Evolutionary conservation across 2,888 invertebrate species (phyloP).

Genomic region (Stramonita haemastoma): DNA sequence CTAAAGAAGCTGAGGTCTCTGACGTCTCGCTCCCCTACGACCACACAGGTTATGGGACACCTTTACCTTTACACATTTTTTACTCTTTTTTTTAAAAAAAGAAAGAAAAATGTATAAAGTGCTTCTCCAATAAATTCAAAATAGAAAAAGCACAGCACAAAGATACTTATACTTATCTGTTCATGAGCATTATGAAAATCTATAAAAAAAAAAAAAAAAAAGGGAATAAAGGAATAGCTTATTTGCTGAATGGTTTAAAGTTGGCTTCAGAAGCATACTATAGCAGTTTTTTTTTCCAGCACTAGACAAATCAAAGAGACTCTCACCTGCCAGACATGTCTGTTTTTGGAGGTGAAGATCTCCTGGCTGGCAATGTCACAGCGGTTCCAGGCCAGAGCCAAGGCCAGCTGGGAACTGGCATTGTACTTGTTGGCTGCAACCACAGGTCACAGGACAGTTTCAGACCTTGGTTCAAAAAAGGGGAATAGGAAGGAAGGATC

Average conservation of each 20-base stretch:
- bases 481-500: too few relatives aligned
- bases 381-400: slow-evolving; percentile 76
- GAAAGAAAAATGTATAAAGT: too few relatives aligned
- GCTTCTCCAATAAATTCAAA: too few relatives aligned
- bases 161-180: too few relatives aligned
- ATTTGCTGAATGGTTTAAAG: not conserved
- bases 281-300: not conserved
- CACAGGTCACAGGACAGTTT: not conserved
- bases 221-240: not conserved
- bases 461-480: too few relatives aligned
- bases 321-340: slow-evolving; percentile 61
- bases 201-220: not conserved
- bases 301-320: not conserved
- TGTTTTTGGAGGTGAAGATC: slow-evolving; percentile 72
- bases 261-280: not conserved
- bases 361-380: slow-evolving; percentile 75
- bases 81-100: too few relatives aligned
- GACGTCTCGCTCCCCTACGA: too few relatives aligned
- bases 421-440: slow-evolving; percentile 71
- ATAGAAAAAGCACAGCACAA: too few relatives aligned
- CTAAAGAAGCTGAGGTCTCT: too few relatives aligned
- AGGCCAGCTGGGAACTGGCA: slow-evolving; percentile 72
- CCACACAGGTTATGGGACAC: too few relatives aligned
- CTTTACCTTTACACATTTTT: too few relatives aligned
- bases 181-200: too few relatives aligned